Evolutionary conservation across 2,113 vertebrate species (phyloP).

Genomic region (Illadopsis cleaveri): DNA sequence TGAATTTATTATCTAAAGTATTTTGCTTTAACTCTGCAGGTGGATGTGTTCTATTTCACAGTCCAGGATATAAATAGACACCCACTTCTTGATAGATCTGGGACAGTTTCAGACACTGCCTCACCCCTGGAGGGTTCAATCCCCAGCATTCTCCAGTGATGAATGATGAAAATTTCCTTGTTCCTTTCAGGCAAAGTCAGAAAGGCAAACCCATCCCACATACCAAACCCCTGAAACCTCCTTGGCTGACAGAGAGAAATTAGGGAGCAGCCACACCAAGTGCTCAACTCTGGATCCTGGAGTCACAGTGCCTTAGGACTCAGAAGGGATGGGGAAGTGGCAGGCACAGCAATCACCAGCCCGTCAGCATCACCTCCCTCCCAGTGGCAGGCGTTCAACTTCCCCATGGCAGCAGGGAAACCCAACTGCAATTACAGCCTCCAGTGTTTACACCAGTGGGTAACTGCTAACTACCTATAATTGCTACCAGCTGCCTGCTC

Average conservation of each 20-base stretch:
- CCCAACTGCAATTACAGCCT: neutral
- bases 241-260: neutral
- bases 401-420: neutral
- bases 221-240: neutral
- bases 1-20: constrained; percentile 20
- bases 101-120: neutral
- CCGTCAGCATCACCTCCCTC: neutral
- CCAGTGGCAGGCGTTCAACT: neutral
- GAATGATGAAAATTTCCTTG: neutral
- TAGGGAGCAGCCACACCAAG: neutral
- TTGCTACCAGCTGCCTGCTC: neutral
- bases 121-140: neutral
- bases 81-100: constrained; percentile 17
- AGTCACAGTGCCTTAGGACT: neutral
- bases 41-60: neutral
- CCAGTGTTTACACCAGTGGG: neutral
- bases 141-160: neutral
- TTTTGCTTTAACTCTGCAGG: constrained; percentile 46
- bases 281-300: neutral
- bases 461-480: neutral
- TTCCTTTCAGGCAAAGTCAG: neutral
- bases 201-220: constrained; percentile 1
- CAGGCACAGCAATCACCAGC: neutral
- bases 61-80: constrained; percentile 43
- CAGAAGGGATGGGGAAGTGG: neutral